Base-by-base conservation (phyloP, 1,140 invertebrate genomes). In the Tetraneura akinire region DNA sequence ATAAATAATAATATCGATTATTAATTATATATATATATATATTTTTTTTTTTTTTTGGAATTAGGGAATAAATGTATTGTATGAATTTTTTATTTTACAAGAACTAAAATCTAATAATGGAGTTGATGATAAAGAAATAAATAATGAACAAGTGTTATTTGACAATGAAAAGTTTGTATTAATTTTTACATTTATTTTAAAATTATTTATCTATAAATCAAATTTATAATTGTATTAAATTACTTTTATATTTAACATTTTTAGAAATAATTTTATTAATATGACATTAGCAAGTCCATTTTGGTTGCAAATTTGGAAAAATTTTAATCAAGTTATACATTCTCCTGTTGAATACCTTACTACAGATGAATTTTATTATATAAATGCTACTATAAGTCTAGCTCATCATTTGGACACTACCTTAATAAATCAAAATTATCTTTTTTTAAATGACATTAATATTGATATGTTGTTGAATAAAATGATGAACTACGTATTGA, bases 21-120 rank as follows among this genome's bases (percentile, higher is more conserved):
- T 55, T 23, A 23, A 21, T 4, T 53, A 1, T 11, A 23, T 55
- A 23, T 23, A 23, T 55, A 29, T 14, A 13, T 29, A 42, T 42
- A 9, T 70, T 49, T 49, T 70, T 13, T 49, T 49, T 32, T n/a
- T n/a, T n/a, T n/a, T n/a, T n/a, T n/a, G n/a, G n/a, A n/a, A n/a
- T 45, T 26, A 78, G 74, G 74, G 74, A 45, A 45, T 23, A 23
- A 57, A 42, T 45, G 55, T 42, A 13, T 29, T 78, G 21, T 45
- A 62, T 23, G 74, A 78, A 26, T 78, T n/a, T 78, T 78, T 78
- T 62, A 78, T 78, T 78, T 47, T 62, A 60, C 21, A 62, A 78
- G 74, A 78, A 16, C 11, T 78, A 62, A 60, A 45, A 62, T 16
- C 18, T 14, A 57, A 18, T 76, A 57, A 55, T 10, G n/a, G 57